Evolutionary conservation across 2,113 vertebrate genomes (phyloP).

Genomic region (Hypomesus transpacificus): DNA sequence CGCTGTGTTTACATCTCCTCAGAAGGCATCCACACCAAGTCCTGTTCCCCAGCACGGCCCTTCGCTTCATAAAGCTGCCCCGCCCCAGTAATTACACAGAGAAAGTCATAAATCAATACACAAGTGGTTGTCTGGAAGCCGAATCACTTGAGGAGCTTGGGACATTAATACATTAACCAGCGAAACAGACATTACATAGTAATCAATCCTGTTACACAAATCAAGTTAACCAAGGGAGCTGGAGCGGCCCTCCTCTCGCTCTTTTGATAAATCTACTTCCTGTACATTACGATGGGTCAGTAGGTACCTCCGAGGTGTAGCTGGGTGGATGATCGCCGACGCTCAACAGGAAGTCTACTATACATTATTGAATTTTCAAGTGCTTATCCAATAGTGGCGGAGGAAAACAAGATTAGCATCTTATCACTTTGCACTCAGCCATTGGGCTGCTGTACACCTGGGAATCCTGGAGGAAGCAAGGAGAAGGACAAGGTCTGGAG

Average conservation of each 20-base stretch:
- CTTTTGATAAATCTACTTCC: constrained; percentile 58
- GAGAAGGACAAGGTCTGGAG: neutral
- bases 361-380: constrained; percentile 44
- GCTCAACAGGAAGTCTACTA: constrained; percentile 38
- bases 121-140: constrained; percentile 62
- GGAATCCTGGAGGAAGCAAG: constrained; percentile 34
- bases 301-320: constrained; percentile 48
- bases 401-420: constrained; percentile 47
- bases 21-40: neutral
- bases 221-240: constrained; percentile 53
- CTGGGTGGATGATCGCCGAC: constrained; percentile 36
- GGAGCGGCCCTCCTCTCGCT: constrained; percentile 5
- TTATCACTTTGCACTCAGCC: constrained; percentile 6
- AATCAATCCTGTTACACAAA: constrained; percentile 72
- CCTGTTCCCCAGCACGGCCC: constrained; percentile 29
- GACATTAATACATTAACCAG: constrained; percentile 62
- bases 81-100: constrained; percentile 61
- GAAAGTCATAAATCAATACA: constrained; percentile 66
- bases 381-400: constrained; percentile 37
- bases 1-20: too few relatives aligned
- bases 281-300: constrained; percentile 59
- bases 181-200: constrained; percentile 66
- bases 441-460: constrained; percentile 24
- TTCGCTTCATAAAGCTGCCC: constrained; percentile 18
- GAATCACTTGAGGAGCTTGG: constrained; percentile 54